Conservation (phyloP, 2,797 vertebrate species). For the Taeniopygia guttata region DNA sequence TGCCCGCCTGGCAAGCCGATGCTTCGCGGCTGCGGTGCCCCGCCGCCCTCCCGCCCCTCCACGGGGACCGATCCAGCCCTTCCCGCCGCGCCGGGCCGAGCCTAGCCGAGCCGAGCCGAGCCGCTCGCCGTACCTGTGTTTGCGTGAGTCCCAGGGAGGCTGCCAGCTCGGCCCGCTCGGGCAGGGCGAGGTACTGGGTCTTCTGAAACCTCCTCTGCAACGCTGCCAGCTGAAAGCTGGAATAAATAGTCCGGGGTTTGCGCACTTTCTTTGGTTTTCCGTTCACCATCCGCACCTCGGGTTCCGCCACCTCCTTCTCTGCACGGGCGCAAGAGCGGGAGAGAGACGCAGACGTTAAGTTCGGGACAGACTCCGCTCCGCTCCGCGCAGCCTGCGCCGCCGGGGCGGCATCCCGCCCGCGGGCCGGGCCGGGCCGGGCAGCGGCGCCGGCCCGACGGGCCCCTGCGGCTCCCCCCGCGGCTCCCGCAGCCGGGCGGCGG, state of each 20-base stretch:
- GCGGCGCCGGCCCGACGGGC: slow-evolving; percentile 18
- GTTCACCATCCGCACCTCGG: slow-evolving; percentile 97
- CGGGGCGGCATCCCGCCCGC: background rate
- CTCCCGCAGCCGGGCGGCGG: background rate
- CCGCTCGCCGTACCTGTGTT: slow-evolving; percentile 84
- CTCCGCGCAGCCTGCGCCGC: background rate
- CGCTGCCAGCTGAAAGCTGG: slow-evolving; percentile 97
- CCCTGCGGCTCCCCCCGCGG: background rate
- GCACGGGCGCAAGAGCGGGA: slow-evolving; percentile 41
- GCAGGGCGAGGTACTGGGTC: slow-evolving; percentile 97
- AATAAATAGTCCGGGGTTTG: slow-evolving; percentile 97
- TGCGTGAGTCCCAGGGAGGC: slow-evolving; percentile 95
- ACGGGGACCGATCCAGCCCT: background rate
- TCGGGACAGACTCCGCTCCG: background rate
- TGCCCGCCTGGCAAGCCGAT: background rate
- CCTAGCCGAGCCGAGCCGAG: background rate
- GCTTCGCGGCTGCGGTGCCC: background rate
- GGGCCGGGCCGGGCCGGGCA: background rate
- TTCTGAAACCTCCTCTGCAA: slow-evolving; percentile 96
- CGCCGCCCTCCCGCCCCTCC: background rate
- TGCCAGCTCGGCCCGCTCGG: slow-evolving; percentile 95
- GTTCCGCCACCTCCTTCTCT: slow-evolving; percentile 93
- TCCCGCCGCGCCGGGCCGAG: background rate
- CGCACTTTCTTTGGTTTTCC: slow-evolving; percentile 99
- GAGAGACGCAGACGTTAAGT: background rate